phyloP scores from a whole-genome alignment of 2,113 vertebrate species.

The Cyprinodon variegatus region DNA sequence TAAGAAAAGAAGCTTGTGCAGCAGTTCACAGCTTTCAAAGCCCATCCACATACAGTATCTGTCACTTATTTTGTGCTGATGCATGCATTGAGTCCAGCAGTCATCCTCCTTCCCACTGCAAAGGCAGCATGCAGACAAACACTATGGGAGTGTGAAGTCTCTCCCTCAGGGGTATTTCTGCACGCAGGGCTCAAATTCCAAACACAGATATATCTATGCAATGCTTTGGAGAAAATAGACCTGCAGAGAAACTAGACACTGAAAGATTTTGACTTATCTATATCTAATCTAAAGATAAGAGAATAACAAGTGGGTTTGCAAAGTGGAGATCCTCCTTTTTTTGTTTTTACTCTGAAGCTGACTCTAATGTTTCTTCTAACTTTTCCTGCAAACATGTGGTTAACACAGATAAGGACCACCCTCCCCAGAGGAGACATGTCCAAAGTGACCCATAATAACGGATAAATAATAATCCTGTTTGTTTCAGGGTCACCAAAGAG shows the following conservation, averaged over 20 bases:
- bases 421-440: background rate
- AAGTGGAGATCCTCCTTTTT: background rate
- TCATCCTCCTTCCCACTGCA: slow-evolving; percentile 2
- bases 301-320: background rate
- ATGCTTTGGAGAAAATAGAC: slow-evolving; percentile 11
- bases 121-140: background rate
- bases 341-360: background rate
- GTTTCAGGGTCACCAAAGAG: background rate
- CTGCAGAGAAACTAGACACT: background rate
- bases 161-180: slow-evolving; percentile 22
- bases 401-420: slow-evolving; percentile 28
- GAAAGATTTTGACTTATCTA: background rate
- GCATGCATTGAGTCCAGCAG: background rate
- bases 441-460: slow-evolving; percentile 36
- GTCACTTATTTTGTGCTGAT: slow-evolving; percentile 29
- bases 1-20: background rate
- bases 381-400: background rate
- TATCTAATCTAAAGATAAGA: background rate
- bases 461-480: background rate
- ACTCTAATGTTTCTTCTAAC: background rate
- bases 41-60: background rate
- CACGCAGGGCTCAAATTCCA: slow-evolving; percentile 35
- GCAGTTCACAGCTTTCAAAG: background rate
- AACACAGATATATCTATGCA: slow-evolving; percentile 34
- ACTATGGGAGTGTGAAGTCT: slow-evolving; percentile 7